A percentile compares a stretch with the other conserved stretches of the same genome.
Conservation (phyloP, 2,888 invertebrate species). For the Drosophila robusta region DNA sequence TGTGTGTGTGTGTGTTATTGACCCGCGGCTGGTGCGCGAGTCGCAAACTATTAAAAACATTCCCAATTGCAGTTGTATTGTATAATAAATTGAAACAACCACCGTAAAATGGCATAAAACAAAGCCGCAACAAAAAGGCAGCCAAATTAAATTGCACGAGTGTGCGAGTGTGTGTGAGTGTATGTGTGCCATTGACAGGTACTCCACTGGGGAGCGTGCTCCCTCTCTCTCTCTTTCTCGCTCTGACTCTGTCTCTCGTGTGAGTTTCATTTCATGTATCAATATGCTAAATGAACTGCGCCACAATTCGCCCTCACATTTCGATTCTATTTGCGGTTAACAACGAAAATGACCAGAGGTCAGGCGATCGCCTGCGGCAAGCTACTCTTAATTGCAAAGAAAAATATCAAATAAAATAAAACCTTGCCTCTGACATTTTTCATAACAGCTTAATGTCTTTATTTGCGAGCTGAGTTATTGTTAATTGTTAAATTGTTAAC, state of each 20-base stretch:
- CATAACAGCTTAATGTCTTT: slow-evolving; percentile 31
- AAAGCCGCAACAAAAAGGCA: slow-evolving; percentile 74
- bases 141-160: slow-evolving; percentile 75
- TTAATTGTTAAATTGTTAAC: neutral
- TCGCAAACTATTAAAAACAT: slow-evolving; percentile 61
- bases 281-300: slow-evolving; percentile 68
- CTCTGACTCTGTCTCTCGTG: slow-evolving; percentile 11
- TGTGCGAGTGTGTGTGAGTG: slow-evolving; percentile 17
- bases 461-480: slow-evolving; percentile 22
- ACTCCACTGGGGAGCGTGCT: slow-evolving; percentile 33
- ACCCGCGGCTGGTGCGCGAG: slow-evolving; percentile 35
- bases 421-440: slow-evolving; percentile 1
- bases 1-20: slow-evolving; percentile 40
- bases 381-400: slow-evolving; percentile 26
- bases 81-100: slow-evolving; percentile 77
- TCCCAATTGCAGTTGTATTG: slow-evolving; percentile 48
- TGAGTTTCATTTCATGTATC: slow-evolving; percentile 72
- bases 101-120: slow-evolving; percentile 71
- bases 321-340: slow-evolving; percentile 46
- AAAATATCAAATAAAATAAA: neutral
- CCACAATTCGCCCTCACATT: slow-evolving; percentile 13
- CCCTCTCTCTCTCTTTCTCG: slow-evolving; percentile 15
- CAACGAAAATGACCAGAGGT: slow-evolving; percentile 34
- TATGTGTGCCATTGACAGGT: slow-evolving; percentile 66
- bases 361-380: slow-evolving; percentile 26